Evolutionary conservation across 2,888 invertebrate genomes (phyloP), one percentile per base, ranked within the genome.

Genomic region (Leucophenga montana): DNA sequence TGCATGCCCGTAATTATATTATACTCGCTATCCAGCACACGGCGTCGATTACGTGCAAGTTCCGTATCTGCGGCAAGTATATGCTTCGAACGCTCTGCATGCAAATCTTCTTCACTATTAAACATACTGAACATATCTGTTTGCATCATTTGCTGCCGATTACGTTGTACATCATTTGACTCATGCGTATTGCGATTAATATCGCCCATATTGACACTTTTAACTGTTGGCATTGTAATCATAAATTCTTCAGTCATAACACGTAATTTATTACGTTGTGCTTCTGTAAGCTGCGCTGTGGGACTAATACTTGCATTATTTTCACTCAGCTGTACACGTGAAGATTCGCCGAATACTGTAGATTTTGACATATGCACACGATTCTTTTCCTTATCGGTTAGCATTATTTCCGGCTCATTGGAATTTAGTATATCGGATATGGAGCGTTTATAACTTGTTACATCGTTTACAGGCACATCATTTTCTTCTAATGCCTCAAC

Each of bases 181-280:
- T 75, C 67, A 5, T 22, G n/a, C 3, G 73, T 71, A 67, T 86
- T 85, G 1, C 85, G 75, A 72, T 86, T 86, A n/a, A 86, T 80
- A 71, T 87, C 88, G 1, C 73, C 14, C n/a, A n/a, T n/a, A n/a
- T n/a, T n/a, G n/a, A n/a, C n/a, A n/a, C n/a, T 50, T n/a, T 33
- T 14, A 72, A 65, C 59, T 70, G n/a, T 66, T 69, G 5, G 61
- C 20, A 11, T 62, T 39, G 44, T 65, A 11, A 61, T 59, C 16
- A 22, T 54, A 72, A 44, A 33, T 84, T 84, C 0, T 88, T 88
- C 67, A 68, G 61, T 2, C 0, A 78, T 59, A 1, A 77, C 73
- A 16, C 71, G 72, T 91, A 91, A 80, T 84, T 91, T 92, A 78
- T 93, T 93, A 65, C 89, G 85, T 73, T 92, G 87, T 0, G 92